These are phyloP conservation scores for Danaus chrysippus DNA, from an alignment of 2,888 invertebrate species.

Conservation along the genomic window DNA sequence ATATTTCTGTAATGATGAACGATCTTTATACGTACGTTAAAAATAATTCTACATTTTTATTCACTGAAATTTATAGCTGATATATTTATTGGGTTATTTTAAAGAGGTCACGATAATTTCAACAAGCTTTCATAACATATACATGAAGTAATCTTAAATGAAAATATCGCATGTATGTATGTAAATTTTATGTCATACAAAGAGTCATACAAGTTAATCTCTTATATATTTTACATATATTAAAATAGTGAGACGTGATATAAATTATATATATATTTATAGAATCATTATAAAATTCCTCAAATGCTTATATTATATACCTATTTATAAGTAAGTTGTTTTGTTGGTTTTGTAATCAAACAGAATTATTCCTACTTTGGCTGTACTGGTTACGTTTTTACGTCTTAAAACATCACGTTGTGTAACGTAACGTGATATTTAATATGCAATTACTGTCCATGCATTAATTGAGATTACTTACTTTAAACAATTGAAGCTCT, in stretches of 20 bases:
- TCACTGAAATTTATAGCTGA: background rate
- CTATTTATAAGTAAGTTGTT: background rate
- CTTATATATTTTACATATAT: too few relatives aligned
- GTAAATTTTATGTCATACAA: too few relatives aligned
- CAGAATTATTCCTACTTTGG: background rate
- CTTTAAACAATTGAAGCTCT: too few relatives aligned
- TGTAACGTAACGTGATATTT: background rate
- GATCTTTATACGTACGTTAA: background rate
- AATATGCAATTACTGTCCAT: slow-evolving; percentile 1
- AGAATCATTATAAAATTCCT: too few relatives aligned
- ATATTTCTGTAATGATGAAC: background rate
- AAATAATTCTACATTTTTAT: background rate
- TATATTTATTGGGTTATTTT: background rate
- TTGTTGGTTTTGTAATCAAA: background rate
- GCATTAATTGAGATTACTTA: background rate
- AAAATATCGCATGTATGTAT: background rate
- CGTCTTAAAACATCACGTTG: background rate
- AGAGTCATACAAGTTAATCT: too few relatives aligned
- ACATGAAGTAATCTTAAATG: background rate
- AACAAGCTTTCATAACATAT: background rate
- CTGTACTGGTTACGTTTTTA: background rate
- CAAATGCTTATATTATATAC: too few relatives aligned
- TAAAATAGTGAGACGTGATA: too few relatives aligned
- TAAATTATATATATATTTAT: too few relatives aligned
- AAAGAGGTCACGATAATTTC: background rate